Conservation (phyloP, 2,888 invertebrate species). For the Chirona hameri region DNA sequence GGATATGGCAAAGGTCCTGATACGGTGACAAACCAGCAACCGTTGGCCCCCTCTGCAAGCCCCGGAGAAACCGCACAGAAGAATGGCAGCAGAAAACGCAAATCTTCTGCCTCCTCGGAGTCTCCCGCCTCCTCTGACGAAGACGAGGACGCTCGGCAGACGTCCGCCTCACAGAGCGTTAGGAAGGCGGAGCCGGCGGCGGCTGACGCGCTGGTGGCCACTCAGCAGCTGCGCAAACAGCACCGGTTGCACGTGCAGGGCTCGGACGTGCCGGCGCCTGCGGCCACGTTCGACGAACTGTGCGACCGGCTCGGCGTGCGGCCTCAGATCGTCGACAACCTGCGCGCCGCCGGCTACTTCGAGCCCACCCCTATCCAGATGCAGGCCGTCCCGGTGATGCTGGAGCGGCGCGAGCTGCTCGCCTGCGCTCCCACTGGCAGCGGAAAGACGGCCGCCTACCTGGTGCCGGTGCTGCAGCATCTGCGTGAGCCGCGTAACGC, state of each 20-base stretch:
- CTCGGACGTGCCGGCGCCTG: conserved; percentile 70
- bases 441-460: conserved; percentile 85
- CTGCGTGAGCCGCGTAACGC: conserved; percentile 62
- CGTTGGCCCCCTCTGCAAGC: background rate
- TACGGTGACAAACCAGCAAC: background rate
- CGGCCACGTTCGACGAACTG: conserved; percentile 66
- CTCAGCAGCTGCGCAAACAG: conserved; percentile 66
- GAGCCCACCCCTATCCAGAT: conserved; percentile 86
- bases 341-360: conserved; percentile 64
- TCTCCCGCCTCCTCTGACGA: background rate
- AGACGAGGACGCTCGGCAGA: too few species aligned
- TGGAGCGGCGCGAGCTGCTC: conserved; percentile 76
- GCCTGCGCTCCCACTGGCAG: conserved; percentile 95
- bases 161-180: too few species aligned
- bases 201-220: background rate
- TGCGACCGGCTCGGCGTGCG: conserved; percentile 55
- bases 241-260: conserved; percentile 76
- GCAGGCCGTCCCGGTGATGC: conserved; percentile 86
- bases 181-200: too few species aligned
- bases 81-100: background rate
- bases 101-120: background rate
- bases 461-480: conserved; percentile 78
- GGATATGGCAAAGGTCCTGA: background rate
- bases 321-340: conserved; percentile 61
- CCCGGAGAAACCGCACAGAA: background rate